Evolutionary conservation across 2,113 vertebrate genomes (phyloP), one percentile per base, ranked within the genome.

Genomic region (Sinosuthora webbiana): DNA sequence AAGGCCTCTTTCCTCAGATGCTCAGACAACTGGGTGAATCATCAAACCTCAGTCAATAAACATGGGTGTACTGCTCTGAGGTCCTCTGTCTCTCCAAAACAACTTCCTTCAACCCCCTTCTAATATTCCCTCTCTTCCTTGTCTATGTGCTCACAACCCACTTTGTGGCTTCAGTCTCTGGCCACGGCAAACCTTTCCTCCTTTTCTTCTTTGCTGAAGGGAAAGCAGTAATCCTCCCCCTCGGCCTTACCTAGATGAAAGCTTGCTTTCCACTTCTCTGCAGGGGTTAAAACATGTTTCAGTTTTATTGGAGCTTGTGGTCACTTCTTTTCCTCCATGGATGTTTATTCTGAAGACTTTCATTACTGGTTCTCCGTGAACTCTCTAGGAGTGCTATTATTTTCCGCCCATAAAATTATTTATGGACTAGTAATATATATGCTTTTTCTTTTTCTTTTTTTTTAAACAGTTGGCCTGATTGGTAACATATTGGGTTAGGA

Each of bases 261-360:
- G 91, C 88, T 91, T 55, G 41, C 80, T 87, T 90, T 77, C 95
- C 83, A 65, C 44, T 94, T 87, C 88, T 95, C 94, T 56, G 41
- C 68, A 62, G 93, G 95, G 83, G 86, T 96, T 94, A 95, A 95
- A 94, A 56, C 4, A 2, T 92, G 90, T 92, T 97, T 42, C 77
- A 81, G 70, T 94, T 97, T 96, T 95, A 95, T 96, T 92, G 80
- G 93, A 83, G 68, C 83, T 92, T 96, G 94, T 94, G 94, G 90
- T 95, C 91, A 90, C 59, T 94, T 92, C 83, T 90, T 74, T 95
- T 97, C 96, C 87, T 95, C 85, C 88, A 41, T 93, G 82, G 83
- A 95, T 93, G 95, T 95, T 96, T 97, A 92, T 95, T 92, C 94
- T 95, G 83, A 96, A 96, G 93, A 95, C 95, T 96, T 96, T 96